These are phyloP conservation scores for Labia minor DNA, from an alignment of 2,888 invertebrate genomes.

Conservation along the genomic window DNA sequence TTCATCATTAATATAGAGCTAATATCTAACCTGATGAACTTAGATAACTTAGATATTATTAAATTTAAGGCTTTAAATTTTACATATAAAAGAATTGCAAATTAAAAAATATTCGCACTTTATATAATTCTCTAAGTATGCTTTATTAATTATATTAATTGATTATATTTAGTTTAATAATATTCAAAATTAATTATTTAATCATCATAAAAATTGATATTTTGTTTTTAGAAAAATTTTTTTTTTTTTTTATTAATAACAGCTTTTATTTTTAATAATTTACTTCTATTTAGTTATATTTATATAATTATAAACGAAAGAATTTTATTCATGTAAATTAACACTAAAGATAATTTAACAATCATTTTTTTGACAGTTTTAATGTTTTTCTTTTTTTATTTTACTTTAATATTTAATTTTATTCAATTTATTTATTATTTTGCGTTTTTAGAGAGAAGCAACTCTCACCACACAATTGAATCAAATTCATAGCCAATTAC, in stretches of 20 bases:
- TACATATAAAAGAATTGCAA: background rate
- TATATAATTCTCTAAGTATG: background rate
- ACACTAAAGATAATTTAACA: background rate
- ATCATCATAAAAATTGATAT: background rate
- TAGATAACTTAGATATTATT: too few species aligned
- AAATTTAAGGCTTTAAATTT: too few species aligned
- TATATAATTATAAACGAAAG: background rate
- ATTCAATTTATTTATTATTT: background rate
- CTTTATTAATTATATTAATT: slow-evolving; percentile 15
- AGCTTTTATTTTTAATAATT: too few species aligned
- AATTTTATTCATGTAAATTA: background rate
- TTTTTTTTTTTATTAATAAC: too few species aligned
- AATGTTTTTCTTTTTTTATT: background rate
- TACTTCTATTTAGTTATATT: background rate
- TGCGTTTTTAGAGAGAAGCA: slow-evolving; percentile 35
- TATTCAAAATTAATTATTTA: background rate
- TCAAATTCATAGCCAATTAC: slow-evolving; percentile 35
- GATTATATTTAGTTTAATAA: too few species aligned
- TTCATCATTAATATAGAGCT: too few species aligned
- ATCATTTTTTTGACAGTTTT: background rate
- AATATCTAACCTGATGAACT: too few species aligned
- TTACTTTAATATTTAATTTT: background rate
- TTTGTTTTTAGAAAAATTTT: background rate
- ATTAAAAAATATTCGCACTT: slow-evolving; percentile 3
- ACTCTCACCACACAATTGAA: slow-evolving; percentile 30